Conservation (phyloP, 2,888 invertebrate genomes). For the Agrochola lota region DNA sequence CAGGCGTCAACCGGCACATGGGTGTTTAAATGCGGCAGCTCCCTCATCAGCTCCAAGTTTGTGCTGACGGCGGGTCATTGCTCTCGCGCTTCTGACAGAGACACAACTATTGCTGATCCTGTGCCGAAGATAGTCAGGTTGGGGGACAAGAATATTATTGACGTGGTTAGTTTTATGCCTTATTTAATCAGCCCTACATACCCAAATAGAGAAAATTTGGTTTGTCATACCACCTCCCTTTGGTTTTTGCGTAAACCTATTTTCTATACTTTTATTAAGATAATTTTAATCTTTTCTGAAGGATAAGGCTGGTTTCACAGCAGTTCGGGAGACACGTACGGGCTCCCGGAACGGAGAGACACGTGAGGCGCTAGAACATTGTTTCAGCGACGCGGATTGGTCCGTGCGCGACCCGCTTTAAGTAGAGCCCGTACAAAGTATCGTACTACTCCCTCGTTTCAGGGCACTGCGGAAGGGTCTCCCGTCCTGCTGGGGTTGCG, state of each 20-base stretch:
- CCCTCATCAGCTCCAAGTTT: slow-evolving; percentile 91
- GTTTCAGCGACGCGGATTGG: too few relatives aligned
- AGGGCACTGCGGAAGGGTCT: too few relatives aligned
- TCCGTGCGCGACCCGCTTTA: too few relatives aligned
- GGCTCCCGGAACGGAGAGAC: too few relatives aligned
- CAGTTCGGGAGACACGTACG: too few relatives aligned
- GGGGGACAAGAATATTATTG: slow-evolving; percentile 76
- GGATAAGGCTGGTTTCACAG: too few relatives aligned
- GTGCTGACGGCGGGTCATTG: slow-evolving; percentile 94
- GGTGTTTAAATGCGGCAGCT: slow-evolving; percentile 91
- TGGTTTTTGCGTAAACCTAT: neutral
- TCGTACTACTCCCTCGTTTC: too few relatives aligned
- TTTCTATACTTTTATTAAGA: too few relatives aligned
- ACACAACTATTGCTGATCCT: slow-evolving; percentile 70
- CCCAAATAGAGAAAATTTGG: neutral
- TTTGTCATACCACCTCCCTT: too few relatives aligned
- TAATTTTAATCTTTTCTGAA: neutral
- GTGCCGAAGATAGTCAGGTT: slow-evolving; percentile 79
- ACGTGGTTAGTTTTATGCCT: slow-evolving; percentile 23
- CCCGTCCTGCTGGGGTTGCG: too few relatives aligned
- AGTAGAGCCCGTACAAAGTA: too few relatives aligned
- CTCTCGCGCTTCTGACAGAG: slow-evolving; percentile 69
- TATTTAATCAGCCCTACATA: neutral
- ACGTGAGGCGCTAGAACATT: too few relatives aligned
- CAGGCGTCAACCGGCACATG: slow-evolving; percentile 68